These are phyloP conservation scores for Colostygia pectinataria DNA, from an alignment of 2,888 invertebrate species.

Conservation along the genomic window DNA sequence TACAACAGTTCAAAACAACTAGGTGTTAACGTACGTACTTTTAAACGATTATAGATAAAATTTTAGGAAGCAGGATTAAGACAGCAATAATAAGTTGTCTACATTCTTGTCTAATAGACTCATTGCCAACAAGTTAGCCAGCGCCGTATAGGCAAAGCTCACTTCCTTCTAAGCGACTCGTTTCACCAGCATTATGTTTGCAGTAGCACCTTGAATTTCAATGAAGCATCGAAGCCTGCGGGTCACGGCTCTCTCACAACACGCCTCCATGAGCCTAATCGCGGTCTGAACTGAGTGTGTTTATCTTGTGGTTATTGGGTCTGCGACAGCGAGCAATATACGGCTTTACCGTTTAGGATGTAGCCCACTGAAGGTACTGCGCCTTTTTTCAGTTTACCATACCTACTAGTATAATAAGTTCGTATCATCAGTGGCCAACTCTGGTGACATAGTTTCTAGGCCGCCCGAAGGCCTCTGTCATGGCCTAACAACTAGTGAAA, in stretches of 20 bases:
- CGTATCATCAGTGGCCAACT: no score
- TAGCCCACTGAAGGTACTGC: no score
- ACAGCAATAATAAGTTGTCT: background rate
- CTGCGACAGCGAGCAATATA: background rate
- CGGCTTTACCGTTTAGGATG: background rate
- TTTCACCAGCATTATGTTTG: background rate
- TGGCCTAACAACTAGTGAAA: no score
- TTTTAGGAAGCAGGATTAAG: no score
- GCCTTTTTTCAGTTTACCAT: no score
- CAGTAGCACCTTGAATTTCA: background rate
- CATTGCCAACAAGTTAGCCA: background rate
- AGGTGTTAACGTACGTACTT: no score
- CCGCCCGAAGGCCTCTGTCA: no score
- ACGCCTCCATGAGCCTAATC: background rate
- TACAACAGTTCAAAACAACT: no score
- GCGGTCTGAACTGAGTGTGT: slow-evolving; percentile 4
- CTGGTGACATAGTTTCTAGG: no score
- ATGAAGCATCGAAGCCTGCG: background rate
- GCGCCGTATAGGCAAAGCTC: background rate
- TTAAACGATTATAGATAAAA: no score
- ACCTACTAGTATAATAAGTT: no score
- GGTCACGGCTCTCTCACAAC: background rate
- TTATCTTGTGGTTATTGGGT: slow-evolving; percentile 7
- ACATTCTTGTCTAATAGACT: background rate
- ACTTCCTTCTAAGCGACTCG: background rate